These are phyloP conservation scores for Perizoma affinitatum DNA, from an alignment of 2,888 invertebrate genomes.

Conservation along the genomic window DNA sequence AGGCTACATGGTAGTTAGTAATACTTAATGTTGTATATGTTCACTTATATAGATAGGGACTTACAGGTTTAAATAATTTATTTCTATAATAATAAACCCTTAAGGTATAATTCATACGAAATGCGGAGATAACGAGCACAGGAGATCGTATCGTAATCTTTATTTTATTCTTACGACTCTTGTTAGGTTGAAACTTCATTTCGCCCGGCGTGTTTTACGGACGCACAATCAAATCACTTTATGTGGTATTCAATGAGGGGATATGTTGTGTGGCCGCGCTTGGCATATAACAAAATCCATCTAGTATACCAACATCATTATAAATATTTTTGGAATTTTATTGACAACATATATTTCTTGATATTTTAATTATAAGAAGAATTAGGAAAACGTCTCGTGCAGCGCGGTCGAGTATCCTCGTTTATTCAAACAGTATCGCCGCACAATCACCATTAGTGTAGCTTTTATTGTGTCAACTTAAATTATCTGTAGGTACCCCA, in stretches of 20 bases:
- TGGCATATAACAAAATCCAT: background rate
- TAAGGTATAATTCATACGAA: conserved; percentile 48
- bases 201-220: conserved; percentile 37
- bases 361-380: too few relatives aligned
- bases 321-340: background rate
- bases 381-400: conserved; percentile 6
- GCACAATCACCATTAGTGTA: conserved; percentile 56
- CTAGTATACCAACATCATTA: too few relatives aligned
- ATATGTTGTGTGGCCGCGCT: conserved; percentile 2
- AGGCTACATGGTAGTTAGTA: too few relatives aligned
- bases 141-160: conserved; percentile 62
- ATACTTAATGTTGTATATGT: background rate
- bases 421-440: conserved; percentile 41
- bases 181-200: conserved; percentile 59
- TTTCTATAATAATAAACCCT: conserved; percentile 8
- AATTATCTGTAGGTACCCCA: conserved; percentile 47
- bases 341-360: too few relatives aligned
- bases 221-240: conserved; percentile 22
- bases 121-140: conserved; percentile 63
- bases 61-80: too few relatives aligned
- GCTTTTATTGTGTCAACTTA: conserved; percentile 52
- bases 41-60: too few relatives aligned
- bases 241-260: conserved; percentile 10
- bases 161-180: conserved; percentile 62
- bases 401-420: conserved; percentile 6